Evolutionary conservation across 2,888 invertebrate genomes (phyloP).

Genomic region (Lasioglossum zephyrum): DNA sequence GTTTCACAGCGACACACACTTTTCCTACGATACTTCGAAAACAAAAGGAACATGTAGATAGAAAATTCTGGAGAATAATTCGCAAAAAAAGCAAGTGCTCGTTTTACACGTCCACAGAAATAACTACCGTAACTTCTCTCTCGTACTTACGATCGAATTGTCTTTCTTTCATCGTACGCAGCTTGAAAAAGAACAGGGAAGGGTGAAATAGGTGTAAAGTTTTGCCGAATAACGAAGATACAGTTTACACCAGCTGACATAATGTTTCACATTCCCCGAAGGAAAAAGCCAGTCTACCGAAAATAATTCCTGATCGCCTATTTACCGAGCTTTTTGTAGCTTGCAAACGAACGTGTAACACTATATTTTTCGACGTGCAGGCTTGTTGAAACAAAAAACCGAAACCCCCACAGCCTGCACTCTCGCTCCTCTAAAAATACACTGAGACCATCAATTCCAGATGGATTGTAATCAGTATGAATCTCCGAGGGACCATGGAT

Average conservation of each 20-base stretch:
- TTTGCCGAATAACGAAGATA: background rate
- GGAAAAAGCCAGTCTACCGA: background rate
- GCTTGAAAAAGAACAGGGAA: slow-evolving; percentile 77
- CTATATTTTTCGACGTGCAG: background rate
- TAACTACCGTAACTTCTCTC: background rate
- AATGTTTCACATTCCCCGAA: slow-evolving; percentile 11
- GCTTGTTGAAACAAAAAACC: slow-evolving; percentile 9
- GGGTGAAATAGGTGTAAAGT: background rate
- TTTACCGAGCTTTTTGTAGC: slow-evolving; percentile 12
- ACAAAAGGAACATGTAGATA: background rate
- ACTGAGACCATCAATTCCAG: slow-evolving; percentile 1
- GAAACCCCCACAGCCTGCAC: slow-evolving; percentile 9
- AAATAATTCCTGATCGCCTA: slow-evolving; percentile 4
- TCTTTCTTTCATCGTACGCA: slow-evolving; percentile 72
- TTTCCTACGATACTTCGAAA: background rate
- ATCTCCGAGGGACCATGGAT: background rate
- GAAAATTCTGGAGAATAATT: background rate
- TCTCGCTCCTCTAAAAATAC: slow-evolving; percentile 3
- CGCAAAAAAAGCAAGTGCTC: background rate
- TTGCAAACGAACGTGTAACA: background rate
- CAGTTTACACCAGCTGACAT: background rate
- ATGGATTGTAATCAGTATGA: slow-evolving; percentile 10
- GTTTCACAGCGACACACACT: background rate
- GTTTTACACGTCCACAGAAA: background rate
- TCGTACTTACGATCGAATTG: slow-evolving; percentile 76